Conservation (phyloP, 1,140 invertebrate genomes). For the Euschistus heros region DNA sequence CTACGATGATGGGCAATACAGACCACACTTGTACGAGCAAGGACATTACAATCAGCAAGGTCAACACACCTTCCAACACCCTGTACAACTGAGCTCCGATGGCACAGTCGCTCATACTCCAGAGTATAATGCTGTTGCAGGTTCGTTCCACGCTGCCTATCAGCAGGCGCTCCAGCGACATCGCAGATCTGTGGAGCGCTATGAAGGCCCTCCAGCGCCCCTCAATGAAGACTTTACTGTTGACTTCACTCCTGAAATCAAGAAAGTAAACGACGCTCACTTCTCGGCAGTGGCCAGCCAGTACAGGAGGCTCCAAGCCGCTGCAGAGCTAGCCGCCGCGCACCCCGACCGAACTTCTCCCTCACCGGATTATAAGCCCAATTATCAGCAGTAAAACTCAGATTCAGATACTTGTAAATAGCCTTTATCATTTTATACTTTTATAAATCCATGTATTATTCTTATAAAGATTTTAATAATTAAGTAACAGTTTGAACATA, state of each 20-base stretch:
- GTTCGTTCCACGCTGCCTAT: conserved; percentile 25
- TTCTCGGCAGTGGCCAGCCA: conserved; percentile 36
- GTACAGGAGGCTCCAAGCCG: conserved; percentile 28
- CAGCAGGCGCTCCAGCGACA: conserved; percentile 30
- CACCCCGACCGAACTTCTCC: background rate
- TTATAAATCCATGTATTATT: no score
- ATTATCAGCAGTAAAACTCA: conserved; percentile 23
- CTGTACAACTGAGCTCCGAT: no score
- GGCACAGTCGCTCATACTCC: no score
- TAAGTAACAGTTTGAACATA: no score
- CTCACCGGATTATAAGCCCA: background rate
- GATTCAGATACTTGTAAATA: conserved; percentile 26
- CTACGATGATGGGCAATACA: no score
- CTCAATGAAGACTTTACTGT: conserved; percentile 37
- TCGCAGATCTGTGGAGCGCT: conserved; percentile 34
- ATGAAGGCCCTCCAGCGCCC: conserved; percentile 35
- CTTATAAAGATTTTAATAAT: no score
- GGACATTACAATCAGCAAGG: no score
- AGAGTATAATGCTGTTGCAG: no score
- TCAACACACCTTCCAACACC: background rate
- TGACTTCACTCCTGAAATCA: conserved; percentile 39
- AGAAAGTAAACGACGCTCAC: conserved; percentile 46
- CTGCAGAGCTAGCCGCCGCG: background rate
- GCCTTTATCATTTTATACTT: no score
- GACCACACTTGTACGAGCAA: no score